These are phyloP conservation scores for Diploptera punctata DNA, from an alignment of 2,888 invertebrate genomes.

Conservation along the genomic window DNA sequence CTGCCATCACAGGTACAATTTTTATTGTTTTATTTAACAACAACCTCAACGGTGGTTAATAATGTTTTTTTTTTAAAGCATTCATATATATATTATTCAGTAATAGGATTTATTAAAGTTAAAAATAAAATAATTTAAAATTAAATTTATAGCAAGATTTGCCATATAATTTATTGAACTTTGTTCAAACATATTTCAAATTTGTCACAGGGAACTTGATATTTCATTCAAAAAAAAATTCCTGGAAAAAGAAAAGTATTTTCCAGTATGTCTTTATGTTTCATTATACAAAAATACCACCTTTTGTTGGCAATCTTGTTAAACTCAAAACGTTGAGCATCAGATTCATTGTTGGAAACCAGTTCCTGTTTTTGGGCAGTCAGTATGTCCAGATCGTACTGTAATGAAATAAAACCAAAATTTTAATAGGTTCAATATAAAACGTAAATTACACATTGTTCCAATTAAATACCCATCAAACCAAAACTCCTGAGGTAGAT, in stretches of 20 bases:
- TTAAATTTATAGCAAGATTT: too few species aligned
- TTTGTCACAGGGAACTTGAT: not conserved
- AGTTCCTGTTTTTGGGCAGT: not conserved
- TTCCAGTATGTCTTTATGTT: not conserved
- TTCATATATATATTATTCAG: too few species aligned
- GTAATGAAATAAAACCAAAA: not conserved
- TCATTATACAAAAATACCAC: slow-evolving; percentile 1
- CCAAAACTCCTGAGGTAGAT: too few species aligned
- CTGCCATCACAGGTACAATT: too few species aligned
- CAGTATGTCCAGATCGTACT: not conserved
- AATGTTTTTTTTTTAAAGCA: too few species aligned
- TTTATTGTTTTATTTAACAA: too few species aligned
- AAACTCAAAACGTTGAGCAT: not conserved
- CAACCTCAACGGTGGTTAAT: too few species aligned
- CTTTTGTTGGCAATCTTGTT: not conserved
- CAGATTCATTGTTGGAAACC: slow-evolving; percentile 5
- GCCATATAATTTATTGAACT: slow-evolving; percentile 7
- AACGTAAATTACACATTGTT: too few species aligned
- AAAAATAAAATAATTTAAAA: too few species aligned
- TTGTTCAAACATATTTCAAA: not conserved
- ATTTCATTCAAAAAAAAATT: not conserved
- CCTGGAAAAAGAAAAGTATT: slow-evolving; percentile 5
- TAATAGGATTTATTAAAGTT: too few species aligned
- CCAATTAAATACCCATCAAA: too few species aligned
- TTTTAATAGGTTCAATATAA: too few species aligned